phyloP scores from a whole-genome alignment of 53 echinoderm and acorn worm species.

The Antedon mediterranea region DNA sequence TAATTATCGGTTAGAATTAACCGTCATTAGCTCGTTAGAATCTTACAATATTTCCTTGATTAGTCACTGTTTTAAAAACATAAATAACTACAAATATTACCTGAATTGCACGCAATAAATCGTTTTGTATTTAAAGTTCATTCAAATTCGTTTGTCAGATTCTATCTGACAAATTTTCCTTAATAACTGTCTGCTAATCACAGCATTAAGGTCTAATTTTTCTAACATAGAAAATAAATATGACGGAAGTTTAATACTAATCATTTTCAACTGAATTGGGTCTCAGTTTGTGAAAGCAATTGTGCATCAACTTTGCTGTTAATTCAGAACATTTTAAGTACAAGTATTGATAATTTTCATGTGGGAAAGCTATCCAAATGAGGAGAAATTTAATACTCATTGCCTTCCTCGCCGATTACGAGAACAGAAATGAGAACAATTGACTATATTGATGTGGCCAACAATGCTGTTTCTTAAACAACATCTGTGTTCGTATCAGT shows the following conservation, averaged over 20 bases:
- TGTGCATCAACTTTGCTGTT: not conserved
- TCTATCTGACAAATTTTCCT: not conserved
- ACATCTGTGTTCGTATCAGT: not conserved
- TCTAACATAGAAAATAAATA: not conserved
- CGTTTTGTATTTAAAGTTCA: not conserved
- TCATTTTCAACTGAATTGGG: not conserved
- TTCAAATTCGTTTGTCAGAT: not conserved
- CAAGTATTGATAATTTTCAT: not conserved
- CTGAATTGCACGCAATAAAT: not conserved
- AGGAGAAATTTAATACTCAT: not conserved
- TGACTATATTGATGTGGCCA: not conserved
- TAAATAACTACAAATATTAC: not conserved
- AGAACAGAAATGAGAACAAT: not conserved
- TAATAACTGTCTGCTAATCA: not conserved
- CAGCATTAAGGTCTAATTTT: not conserved
- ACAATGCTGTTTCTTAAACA: not conserved
- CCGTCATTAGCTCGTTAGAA: not conserved
- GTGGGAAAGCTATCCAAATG: not conserved
- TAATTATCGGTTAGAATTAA: not conserved
- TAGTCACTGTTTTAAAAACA: not conserved
- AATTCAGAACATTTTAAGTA: not conserved
- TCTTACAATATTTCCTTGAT: not conserved
- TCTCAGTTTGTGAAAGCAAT: not conserved
- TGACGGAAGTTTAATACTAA: not conserved
- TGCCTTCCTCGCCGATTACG: not conserved